Conservation (phyloP, 2,797 vertebrate genomes). For the Spondyliosoma cantharus region DNA sequence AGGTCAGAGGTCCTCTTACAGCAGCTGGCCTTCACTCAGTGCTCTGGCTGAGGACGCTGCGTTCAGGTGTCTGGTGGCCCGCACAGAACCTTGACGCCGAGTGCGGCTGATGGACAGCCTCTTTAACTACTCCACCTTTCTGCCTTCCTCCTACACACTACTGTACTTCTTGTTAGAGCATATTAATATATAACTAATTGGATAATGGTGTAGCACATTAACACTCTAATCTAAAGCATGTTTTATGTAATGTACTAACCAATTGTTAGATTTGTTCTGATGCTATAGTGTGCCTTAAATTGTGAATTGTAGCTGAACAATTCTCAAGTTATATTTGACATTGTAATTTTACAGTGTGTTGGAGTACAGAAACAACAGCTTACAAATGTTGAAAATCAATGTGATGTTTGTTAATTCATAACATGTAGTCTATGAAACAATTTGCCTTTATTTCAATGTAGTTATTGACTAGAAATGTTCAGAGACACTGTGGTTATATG, state of each 20-base stretch:
- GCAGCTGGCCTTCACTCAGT: slow-evolving; percentile 23
- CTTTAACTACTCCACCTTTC: slow-evolving; percentile 9
- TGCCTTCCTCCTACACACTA: slow-evolving; percentile 29
- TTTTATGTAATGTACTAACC: too few species aligned
- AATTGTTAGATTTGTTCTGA: slow-evolving; percentile 1
- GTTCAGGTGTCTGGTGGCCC: slow-evolving; percentile 32
- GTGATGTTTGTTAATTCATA: background rate
- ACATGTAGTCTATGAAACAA: background rate
- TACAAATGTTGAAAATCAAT: too few species aligned
- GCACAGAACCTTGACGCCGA: slow-evolving; percentile 30
- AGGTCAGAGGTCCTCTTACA: slow-evolving; percentile 23
- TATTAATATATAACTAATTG: slow-evolving; percentile 36
- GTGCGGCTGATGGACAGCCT: slow-evolving; percentile 35
- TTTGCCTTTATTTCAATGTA: background rate
- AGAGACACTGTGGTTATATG: background rate
- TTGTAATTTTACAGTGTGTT: background rate
- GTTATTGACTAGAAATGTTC: background rate
- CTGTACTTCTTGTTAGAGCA: slow-evolving; percentile 16
- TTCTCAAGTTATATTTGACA: background rate
- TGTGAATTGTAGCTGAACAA: background rate
- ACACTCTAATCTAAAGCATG: slow-evolving; percentile 10
- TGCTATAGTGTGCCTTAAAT: background rate
- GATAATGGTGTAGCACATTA: slow-evolving; percentile 27
- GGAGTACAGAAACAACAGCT: background rate
- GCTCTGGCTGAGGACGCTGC: slow-evolving; percentile 12